Conservation (phyloP, 2,113 vertebrate genomes). For the Isurus oxyrinchus region DNA sequence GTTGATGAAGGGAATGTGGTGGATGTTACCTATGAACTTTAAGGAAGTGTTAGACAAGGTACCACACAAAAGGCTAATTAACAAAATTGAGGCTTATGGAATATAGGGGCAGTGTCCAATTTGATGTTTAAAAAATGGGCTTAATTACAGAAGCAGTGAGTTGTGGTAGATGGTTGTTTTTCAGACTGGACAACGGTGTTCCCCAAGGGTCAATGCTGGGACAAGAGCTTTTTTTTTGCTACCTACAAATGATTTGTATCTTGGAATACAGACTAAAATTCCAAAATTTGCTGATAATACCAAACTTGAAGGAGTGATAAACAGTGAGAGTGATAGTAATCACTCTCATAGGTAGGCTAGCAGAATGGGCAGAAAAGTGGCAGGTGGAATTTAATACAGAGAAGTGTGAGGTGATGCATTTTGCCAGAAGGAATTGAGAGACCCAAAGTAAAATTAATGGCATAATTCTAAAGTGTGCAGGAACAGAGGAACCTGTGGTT, state of each 20-base stretch:
- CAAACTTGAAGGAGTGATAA: neutral
- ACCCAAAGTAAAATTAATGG: no score
- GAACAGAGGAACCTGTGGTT: no score
- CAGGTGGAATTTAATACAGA: no score
- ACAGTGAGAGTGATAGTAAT: neutral
- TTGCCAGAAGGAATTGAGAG: no score
- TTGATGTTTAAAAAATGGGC: neutral
- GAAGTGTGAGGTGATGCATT: no score
- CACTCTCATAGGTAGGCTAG: neutral
- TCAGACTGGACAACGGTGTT: neutral
- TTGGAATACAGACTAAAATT: neutral
- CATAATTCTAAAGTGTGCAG: no score
- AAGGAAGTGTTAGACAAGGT: neutral
- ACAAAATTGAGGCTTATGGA: neutral
- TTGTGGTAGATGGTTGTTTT: neutral
- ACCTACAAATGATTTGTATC: neutral
- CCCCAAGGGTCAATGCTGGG: neutral
- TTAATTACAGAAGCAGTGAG: neutral
- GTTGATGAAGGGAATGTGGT: no score
- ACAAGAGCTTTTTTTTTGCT: neutral
- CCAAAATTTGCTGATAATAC: neutral
- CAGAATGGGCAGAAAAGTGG: no score
- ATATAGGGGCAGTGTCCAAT: neutral
- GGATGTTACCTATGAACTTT: neutral
- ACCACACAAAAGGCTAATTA: neutral